A percentile compares a stretch with the other conserved stretches of the same genome.
Evolutionary conservation across 2,113 vertebrate genomes (phyloP).

Genomic region (Mus pahari): DNA sequence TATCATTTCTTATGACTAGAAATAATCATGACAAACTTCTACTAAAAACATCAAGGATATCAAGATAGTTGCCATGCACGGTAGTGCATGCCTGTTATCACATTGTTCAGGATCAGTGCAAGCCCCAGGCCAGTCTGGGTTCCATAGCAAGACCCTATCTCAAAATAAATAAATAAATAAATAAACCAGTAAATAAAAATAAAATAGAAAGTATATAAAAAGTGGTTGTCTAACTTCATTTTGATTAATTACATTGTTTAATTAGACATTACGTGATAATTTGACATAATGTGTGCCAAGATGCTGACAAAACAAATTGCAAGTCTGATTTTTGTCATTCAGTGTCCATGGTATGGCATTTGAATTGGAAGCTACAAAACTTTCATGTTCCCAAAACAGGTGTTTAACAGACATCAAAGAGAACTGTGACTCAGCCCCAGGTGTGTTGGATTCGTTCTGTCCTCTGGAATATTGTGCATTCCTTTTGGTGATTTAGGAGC

Average conservation of each 20-base stretch:
- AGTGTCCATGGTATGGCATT: not conserved
- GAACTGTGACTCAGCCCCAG: conserved; percentile 29
- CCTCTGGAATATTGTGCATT: not conserved
- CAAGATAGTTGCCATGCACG: accelerated
- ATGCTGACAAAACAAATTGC: not conserved
- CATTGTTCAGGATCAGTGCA: not conserved
- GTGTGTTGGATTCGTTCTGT: not conserved
- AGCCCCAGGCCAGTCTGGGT: not conserved
- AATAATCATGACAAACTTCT: not conserved
- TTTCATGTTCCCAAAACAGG: not conserved
- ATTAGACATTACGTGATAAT: not conserved
- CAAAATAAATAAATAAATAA: no score
- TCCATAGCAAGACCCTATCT: not conserved
- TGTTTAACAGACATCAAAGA: conserved; percentile 56
- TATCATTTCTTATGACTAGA: not conserved
- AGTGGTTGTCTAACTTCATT: not conserved
- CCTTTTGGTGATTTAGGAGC: not conserved
- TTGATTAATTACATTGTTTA: not conserved
- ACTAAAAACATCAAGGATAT: conserved; percentile 11
- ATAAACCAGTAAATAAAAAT: not conserved
- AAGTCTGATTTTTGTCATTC: not conserved
- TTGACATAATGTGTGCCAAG: not conserved
- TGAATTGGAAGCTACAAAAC: not conserved
- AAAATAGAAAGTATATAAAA: not conserved
- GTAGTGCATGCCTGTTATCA: not conserved